phyloP scores from a whole-genome alignment of 2,797 vertebrate genomes.

The Schizopygopsis pylzovi region DNA sequence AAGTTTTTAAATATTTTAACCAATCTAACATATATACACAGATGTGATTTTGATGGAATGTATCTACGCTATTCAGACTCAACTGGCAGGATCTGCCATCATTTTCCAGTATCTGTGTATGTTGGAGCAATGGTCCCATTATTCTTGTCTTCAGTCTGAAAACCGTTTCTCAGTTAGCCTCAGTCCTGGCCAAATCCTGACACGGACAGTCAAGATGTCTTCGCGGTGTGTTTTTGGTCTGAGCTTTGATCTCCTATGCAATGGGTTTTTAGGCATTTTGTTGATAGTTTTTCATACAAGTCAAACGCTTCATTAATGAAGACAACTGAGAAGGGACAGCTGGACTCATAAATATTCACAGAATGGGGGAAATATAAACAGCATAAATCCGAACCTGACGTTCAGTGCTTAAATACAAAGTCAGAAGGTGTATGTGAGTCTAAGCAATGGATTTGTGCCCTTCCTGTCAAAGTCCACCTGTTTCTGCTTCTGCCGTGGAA shows the following conservation, averaged over 20 bases:
- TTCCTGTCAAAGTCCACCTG: conserved; percentile 61
- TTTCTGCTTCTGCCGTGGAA: conserved; percentile 57
- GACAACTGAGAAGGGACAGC: conserved; percentile 27
- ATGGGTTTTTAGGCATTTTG: conserved; percentile 1
- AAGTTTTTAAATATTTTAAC: background rate
- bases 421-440: conserved; percentile 34
- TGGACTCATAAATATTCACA: conserved; percentile 40
- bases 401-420: conserved; percentile 18
- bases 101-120: conserved; percentile 39
- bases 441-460: conserved; percentile 47
- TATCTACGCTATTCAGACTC: background rate
- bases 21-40: conserved; percentile 8
- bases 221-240: background rate
- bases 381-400: conserved; percentile 35
- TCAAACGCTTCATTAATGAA: conserved; percentile 50
- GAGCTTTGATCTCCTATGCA: conserved; percentile 22
- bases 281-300: conserved; percentile 19
- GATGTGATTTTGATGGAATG: conserved; percentile 8
- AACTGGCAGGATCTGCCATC: conserved; percentile 3
- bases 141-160: conserved; percentile 32
- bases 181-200: conserved; percentile 25
- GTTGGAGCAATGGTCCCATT: conserved; percentile 25
- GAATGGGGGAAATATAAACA: conserved; percentile 28
- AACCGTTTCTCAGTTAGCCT: background rate
- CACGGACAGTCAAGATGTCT: conserved; percentile 23